Conservation (phyloP, 1,140 invertebrate genomes). For the Coelopa frigida region DNA sequence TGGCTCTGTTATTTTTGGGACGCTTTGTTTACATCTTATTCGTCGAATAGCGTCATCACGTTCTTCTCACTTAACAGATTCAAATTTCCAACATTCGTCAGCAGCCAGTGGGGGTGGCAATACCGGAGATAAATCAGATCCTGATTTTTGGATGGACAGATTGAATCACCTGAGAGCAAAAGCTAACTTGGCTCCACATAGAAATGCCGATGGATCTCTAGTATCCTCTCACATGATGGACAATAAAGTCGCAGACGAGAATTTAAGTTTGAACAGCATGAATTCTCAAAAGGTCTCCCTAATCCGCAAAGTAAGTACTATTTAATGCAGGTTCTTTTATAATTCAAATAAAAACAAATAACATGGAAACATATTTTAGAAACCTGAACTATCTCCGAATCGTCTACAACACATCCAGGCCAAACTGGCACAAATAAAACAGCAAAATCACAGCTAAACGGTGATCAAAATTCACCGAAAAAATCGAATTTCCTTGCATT, state of each 20-base stretch:
- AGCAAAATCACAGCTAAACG: constrained; percentile 35
- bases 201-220: constrained; percentile 20
- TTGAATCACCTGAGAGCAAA: constrained; percentile 28
- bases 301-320: constrained; percentile 26
- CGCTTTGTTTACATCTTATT: background rate
- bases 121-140: constrained; percentile 21
- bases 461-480: too few relatives aligned
- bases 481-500: too few relatives aligned
- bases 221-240: constrained; percentile 25
- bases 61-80: constrained; percentile 38
- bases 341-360: too few relatives aligned
- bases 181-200: constrained; percentile 20
- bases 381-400: constrained; percentile 39
- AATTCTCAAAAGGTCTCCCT: constrained; percentile 37
- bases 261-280: constrained; percentile 38
- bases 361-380: constrained; percentile 27
- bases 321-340: background rate
- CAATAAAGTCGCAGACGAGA: constrained; percentile 42
- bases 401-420: constrained; percentile 41
- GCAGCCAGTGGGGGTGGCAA: constrained; percentile 9
- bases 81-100: constrained; percentile 22
- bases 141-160: constrained; percentile 42
- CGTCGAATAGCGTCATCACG: constrained; percentile 4
- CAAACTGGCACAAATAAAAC: constrained; percentile 40
- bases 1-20: too few relatives aligned